phyloP scores from a whole-genome alignment of 2,113 vertebrate species.

The Hypomesus transpacificus region DNA sequence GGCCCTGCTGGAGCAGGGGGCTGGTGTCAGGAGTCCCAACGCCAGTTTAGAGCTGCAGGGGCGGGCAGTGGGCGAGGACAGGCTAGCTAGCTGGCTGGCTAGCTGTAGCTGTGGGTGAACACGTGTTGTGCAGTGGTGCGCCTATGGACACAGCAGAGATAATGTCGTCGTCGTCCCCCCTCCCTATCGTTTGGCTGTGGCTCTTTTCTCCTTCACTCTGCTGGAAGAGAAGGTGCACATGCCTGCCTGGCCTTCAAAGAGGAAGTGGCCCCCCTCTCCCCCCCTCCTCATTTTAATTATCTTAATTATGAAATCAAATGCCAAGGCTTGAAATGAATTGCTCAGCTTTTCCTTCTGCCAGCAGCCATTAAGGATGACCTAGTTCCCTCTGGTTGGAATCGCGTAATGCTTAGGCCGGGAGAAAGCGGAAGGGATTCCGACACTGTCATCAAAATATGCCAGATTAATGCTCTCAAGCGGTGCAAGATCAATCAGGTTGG shows the following conservation, averaged over 20 bases:
- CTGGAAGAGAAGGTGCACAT: conserved; percentile 28
- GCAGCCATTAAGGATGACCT: conserved; percentile 50
- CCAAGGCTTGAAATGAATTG: conserved; percentile 47
- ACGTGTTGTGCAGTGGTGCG: background rate
- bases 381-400: conserved; percentile 24
- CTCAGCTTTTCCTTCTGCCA: conserved; percentile 40
- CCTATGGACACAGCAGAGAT: conserved; percentile 2
- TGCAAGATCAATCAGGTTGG: conserved; percentile 32
- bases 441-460: conserved; percentile 49
- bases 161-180: conserved; percentile 32
- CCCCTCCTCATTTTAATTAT: conserved; percentile 53
- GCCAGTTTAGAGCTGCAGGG: conserved; percentile 23
- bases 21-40: background rate
- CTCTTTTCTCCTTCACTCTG: conserved; percentile 51
- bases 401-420: conserved; percentile 42
- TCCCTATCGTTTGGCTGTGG: conserved; percentile 18
- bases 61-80: background rate
- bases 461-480: conserved; percentile 35
- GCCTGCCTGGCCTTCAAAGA: conserved; percentile 9
- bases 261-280: conserved; percentile 19
- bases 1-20: conserved; percentile 1
- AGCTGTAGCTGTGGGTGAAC: background rate
- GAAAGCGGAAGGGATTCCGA: conserved; percentile 51
- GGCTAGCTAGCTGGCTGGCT: background rate
- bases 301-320: conserved; percentile 61